phyloP scores from a whole-genome alignment of 1,140 invertebrate genomes.

The Drosophila grimshawi region DNA sequence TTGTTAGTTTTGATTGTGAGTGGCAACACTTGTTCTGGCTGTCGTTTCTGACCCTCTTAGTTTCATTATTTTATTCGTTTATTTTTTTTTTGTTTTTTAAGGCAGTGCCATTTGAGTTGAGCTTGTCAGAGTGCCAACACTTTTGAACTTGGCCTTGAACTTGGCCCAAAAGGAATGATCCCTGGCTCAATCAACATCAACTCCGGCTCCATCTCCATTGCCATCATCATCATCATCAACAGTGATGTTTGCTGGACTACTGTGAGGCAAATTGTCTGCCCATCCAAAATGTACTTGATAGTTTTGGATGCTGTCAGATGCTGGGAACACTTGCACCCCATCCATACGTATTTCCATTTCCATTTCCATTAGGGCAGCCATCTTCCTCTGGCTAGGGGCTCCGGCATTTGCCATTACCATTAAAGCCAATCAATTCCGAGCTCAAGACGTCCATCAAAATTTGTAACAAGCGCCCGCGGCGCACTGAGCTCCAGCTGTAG shows the following conservation, averaged over 20 bases:
- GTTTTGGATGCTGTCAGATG: constrained; percentile 34
- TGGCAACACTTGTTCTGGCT: constrained; percentile 14
- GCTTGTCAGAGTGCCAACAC: constrained; percentile 42
- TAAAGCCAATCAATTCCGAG: constrained; percentile 80
- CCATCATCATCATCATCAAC: neutral
- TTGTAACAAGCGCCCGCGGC: constrained; percentile 76
- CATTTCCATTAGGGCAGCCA: constrained; percentile 54
- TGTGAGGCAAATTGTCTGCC: constrained; percentile 45
- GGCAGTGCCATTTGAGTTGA: constrained; percentile 13
- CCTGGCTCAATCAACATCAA: neutral
- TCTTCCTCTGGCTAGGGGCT: constrained; percentile 26
- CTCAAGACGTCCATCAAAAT: constrained; percentile 74
- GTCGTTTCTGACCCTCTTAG: neutral
- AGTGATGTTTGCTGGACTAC: constrained; percentile 18
- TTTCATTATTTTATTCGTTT: neutral
- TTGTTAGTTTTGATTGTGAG: constrained; percentile 8
- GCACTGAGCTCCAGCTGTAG: constrained; percentile 39
- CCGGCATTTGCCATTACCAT: constrained; percentile 69
- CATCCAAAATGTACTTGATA: constrained; percentile 26
- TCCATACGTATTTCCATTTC: constrained; percentile 32
- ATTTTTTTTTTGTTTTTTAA: constrained; percentile 14
- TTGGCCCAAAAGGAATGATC: constrained; percentile 21
- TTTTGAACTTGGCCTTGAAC: constrained; percentile 54
- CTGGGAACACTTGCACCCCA: neutral
- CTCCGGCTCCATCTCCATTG: neutral